A percentile compares a stretch with the other conserved stretches of the same genome.
phyloP scores from a whole-genome alignment of 2,888 invertebrate species.

The Trilocha varians region DNA sequence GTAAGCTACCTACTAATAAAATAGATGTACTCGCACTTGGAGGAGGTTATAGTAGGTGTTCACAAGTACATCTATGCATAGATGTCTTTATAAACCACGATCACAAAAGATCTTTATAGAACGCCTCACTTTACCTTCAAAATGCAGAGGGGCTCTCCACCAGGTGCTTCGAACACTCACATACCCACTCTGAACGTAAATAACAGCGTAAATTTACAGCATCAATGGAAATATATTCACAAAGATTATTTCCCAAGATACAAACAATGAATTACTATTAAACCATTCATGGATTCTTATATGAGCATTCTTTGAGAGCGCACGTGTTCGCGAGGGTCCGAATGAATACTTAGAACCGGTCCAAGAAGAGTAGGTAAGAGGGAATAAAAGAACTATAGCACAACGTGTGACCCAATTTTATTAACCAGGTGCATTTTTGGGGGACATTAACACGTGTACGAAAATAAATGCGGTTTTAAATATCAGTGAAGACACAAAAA shows the following conservation, averaged over 20 bases:
- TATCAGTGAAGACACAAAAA: background rate
- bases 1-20: too few species aligned
- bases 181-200: background rate
- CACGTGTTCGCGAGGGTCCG: conserved; percentile 54
- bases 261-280: background rate
- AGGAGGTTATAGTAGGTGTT: too few species aligned
- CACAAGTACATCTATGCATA: too few species aligned
- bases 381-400: conserved; percentile 35
- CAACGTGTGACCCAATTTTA: conserved; percentile 67
- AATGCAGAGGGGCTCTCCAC: too few species aligned
- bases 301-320: conserved; percentile 35
- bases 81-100: too few species aligned
- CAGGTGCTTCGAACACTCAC: too few species aligned
- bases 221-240: background rate
- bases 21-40: too few species aligned
- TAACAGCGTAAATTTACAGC: background rate
- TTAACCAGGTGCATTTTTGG: conserved; percentile 57
- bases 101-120: too few species aligned
- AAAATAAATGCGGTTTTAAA: conserved; percentile 2
- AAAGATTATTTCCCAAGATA: background rate
- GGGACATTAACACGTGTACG: conserved; percentile 24
- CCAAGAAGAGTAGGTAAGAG: conserved; percentile 24
- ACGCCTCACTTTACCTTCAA: too few species aligned
- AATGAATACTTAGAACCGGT: conserved; percentile 42
- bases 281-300: conserved; percentile 1